Base-by-base conservation (phyloP, 2,888 invertebrate genomes). In the Chrysomela aeneicollis region DNA sequence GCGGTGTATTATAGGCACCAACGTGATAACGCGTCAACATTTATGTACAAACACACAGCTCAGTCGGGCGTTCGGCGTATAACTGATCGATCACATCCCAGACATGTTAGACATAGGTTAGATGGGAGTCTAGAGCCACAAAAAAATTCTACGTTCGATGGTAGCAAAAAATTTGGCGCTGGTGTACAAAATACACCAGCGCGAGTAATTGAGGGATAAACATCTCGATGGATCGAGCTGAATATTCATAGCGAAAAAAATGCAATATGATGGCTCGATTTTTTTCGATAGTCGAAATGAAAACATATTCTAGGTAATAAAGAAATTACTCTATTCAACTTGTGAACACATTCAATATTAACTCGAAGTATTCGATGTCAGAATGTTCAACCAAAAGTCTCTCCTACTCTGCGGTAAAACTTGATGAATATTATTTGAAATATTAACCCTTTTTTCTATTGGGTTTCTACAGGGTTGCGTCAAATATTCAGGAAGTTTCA, bases 381-480 rank as follows among this genome's bases (percentile, higher is more conserved):
- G 51, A 1, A 51, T 51, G 17, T 53, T 53, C n/a, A 26, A 53
- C 53, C 53, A 53, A n/a, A 53, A 53, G 2, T 53, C 53, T 53
- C 32, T 53, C 17, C 53, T 53, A 53, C 30, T 53, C 22, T 32
- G n/a, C 22, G 26, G 32, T 10, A 57, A 57, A 18, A 57, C 47
- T 26, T 57, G 57, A 46, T 57, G 18, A 57, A 57, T 46, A 46
- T 57, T 57, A 22, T 46, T 57, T 9, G 46, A 22, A 18, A 57
- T 57, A 57, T 46, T 57, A 22, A n/a, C 57, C 26, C 55, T 15
- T 37, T 55, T 55, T 55, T 55, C 42, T 55, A 37, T 37, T 8
- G 55, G 42, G 37, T 37, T 37, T 55, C 55, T 37, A 55, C 55
- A 32, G 37, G 55, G 55, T 37, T 55, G 55, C 35, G 35, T 55